phyloP scores from a whole-genome alignment of 2,888 invertebrate genomes.

The Bibio marci region DNA sequence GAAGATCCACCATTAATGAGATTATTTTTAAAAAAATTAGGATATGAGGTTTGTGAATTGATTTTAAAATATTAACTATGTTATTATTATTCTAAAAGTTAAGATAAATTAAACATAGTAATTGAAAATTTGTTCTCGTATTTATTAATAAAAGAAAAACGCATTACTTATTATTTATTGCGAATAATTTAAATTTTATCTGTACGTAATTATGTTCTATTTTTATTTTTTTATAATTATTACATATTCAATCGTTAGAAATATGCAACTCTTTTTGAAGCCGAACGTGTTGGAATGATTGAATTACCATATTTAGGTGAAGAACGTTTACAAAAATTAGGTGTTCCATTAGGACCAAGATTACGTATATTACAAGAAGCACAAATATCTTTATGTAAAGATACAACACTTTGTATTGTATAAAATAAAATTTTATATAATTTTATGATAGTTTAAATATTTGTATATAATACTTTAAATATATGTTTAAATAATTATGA shows the following conservation, averaged over 20 bases:
- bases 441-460: too few relatives aligned
- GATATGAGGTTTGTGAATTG: conserved; percentile 89
- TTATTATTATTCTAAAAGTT: neutral
- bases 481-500: too few relatives aligned
- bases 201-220: neutral
- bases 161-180: too few relatives aligned
- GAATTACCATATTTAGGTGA: conserved; percentile 83
- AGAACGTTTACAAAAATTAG: conserved; percentile 70
- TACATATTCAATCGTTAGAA: conserved; percentile 38
- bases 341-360: conserved; percentile 79
- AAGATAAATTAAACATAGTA: too few relatives aligned
- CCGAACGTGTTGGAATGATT: conserved; percentile 75
- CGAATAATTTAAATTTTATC: neutral
- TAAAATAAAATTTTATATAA: conserved; percentile 15
- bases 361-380: conserved; percentile 79
- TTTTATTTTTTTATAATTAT: neutral
- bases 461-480: too few relatives aligned
- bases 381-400: conserved; percentile 41
- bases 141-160: too few relatives aligned
- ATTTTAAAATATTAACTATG: conserved; percentile 10
- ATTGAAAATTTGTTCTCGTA: too few relatives aligned
- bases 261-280: conserved; percentile 68
- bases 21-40: conserved; percentile 75
- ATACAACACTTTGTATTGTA: conserved; percentile 44
- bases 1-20: conserved; percentile 81